Evolutionary conservation across 2,888 invertebrate species (phyloP).

Genomic region (Charanyca ferruginea): DNA sequence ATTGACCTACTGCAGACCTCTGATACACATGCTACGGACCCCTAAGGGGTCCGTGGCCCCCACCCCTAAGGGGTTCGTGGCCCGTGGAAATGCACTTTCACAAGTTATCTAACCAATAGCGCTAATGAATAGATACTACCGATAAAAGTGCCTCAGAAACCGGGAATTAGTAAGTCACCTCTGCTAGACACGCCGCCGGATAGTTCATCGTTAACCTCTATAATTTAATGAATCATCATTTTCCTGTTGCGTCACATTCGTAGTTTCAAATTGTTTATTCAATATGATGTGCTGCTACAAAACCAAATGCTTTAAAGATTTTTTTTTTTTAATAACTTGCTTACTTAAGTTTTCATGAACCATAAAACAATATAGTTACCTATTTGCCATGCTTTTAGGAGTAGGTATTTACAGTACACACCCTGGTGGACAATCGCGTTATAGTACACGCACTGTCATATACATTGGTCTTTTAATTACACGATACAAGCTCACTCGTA

Average conservation of each 20-base stretch:
- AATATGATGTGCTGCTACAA: slow-evolving; percentile 1
- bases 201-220: slow-evolving; percentile 58
- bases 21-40: too few relatives aligned
- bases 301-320: slow-evolving; percentile 3
- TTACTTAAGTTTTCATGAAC: slow-evolving; percentile 6
- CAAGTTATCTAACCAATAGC: too few relatives aligned
- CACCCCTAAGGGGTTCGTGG: too few relatives aligned
- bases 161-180: slow-evolving; percentile 21
- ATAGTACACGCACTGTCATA: slow-evolving; percentile 70
- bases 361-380: neutral
- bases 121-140: too few relatives aligned
- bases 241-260: slow-evolving; percentile 18
- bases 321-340: too few relatives aligned
- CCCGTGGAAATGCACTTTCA: too few relatives aligned
- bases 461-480: slow-evolving; percentile 74
- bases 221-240: slow-evolving; percentile 52
- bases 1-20: too few relatives aligned
- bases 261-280: slow-evolving; percentile 18
- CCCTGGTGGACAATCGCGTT: slow-evolving; percentile 65
- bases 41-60: too few relatives aligned
- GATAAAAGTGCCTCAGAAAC: too few relatives aligned
- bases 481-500: slow-evolving; percentile 65
- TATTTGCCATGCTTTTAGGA: slow-evolving; percentile 23
- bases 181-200: slow-evolving; percentile 38
- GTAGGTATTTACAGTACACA: slow-evolving; percentile 74